Evolutionary conservation across 2,797 vertebrate genomes (phyloP).

Genomic region (Gorsachius magnificus): DNA sequence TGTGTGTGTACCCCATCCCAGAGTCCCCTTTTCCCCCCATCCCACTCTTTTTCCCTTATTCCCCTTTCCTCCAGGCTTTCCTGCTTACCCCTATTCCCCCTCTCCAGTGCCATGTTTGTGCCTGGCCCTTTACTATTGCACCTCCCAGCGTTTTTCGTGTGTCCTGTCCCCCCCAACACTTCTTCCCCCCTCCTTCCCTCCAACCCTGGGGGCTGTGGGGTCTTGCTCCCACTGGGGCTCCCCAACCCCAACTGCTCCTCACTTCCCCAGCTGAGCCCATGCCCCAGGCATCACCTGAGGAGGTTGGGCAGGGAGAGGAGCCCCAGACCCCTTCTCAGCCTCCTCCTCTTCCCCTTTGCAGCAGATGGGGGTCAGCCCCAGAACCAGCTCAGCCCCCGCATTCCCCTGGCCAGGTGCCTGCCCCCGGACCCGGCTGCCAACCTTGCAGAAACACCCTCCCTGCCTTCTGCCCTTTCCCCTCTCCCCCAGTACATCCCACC

Average conservation of each 20-base stretch:
- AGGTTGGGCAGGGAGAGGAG: accelerated
- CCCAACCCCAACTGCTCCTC: accelerated
- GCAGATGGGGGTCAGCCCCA: not conserved
- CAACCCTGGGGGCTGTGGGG: accelerated
- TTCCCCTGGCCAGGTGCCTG: not conserved
- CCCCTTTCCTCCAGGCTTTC: not conserved
- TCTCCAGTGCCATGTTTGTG: accelerated
- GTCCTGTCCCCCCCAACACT: not conserved
- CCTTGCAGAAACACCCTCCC: not conserved
- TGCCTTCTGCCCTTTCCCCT: not conserved
- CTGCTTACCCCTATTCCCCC: not conserved
- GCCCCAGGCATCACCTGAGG: not conserved
- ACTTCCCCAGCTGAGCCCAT: not conserved
- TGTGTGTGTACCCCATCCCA: not conserved
- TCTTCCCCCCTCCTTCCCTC: not conserved
- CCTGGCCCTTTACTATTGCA: not conserved
- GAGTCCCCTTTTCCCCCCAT: accelerated
- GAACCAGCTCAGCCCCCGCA: not conserved
- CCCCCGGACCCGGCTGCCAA: accelerated
- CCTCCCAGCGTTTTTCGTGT: not conserved
- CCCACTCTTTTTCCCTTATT: not conserved
- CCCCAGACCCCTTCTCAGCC: not conserved
- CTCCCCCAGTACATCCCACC: constrained; percentile 78
- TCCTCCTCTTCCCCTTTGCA: too few species aligned
- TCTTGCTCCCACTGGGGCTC: not conserved